Base-by-base conservation (phyloP, 2,113 vertebrate species). In the Campylomormyrus numenius region DNA sequence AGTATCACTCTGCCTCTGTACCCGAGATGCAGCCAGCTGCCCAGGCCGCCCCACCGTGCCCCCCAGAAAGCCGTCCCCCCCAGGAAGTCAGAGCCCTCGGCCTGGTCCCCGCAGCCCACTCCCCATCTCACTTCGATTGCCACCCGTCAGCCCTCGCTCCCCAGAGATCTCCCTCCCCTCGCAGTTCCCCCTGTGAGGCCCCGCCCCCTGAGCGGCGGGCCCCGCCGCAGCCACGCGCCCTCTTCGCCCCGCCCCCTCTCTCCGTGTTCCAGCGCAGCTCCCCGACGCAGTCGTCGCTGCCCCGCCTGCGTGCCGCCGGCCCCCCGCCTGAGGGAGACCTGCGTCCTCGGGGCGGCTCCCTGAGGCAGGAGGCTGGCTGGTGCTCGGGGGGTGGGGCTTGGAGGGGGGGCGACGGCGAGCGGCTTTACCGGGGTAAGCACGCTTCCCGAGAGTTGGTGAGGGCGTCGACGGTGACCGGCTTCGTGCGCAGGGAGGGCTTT, bases 341-440 rank as follows among this genome's bases (percentile, higher is more conserved):
- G 77, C 93, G 94, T 24, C 94, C 92, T 8, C 93, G 95, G 84
- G 93, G 95, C 1, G 95, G 96, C 39, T 96, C 94, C 0, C 96
- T 96, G 86, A 94, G 95, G 39, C 96, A 96, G 85, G 94, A 93
- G 56, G 70, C 87, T 62, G 58, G 95, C 24, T 92, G 92, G 92
- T 90, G 93, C 90, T 90, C 91, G 11, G 94, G 92, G 4, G 88
- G 92, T 1, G 90, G 90, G 48, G 87, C 93, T 35, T 94, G 94
- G 92, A 94, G 91, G n/a, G 92, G 94, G 42, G 45, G 15, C 0
- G 94, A 96, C 46, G 93, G 94, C 3, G 95, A 95, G 11, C 94
- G 94, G 48, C 96, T 97, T 24, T 97, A 97, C 89, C 95, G 92
- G 91, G 96, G 96, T 8, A 96, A 96, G 84, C 96, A 97, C 17